Conservation (phyloP, 2,888 invertebrate genomes). For the Eristalis intricaria region DNA sequence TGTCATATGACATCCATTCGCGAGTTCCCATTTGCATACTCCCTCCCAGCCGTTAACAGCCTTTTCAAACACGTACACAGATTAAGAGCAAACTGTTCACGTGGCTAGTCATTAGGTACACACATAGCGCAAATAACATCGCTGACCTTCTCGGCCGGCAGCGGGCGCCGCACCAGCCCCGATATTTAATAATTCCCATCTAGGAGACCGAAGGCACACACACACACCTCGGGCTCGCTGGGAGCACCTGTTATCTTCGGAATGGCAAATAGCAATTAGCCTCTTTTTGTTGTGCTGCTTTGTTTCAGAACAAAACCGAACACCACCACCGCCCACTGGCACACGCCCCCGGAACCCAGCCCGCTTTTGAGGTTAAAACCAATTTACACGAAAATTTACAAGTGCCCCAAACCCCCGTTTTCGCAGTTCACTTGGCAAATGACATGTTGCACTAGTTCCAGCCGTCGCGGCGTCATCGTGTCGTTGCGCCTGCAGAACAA, state of each 20-base stretch:
- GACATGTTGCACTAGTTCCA: neutral
- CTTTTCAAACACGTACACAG: conserved; percentile 36
- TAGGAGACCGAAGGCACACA: neutral
- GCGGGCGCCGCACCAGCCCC: neutral
- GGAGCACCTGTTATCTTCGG: neutral
- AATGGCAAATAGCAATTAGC: conserved; percentile 16
- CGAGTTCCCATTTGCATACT: neutral
- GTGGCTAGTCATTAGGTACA: conserved; percentile 10
- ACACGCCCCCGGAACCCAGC: neutral
- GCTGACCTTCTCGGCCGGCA: conserved; percentile 23
- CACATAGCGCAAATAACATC: conserved; percentile 20
- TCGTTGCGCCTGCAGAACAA: neutral
- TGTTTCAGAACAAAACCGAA: neutral
- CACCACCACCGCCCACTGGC: neutral
- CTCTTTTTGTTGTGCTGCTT: neutral
- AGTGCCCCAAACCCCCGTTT: conserved; percentile 1
- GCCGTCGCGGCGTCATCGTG: neutral
- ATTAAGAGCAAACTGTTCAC: conserved; percentile 61
- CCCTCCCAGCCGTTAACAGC: neutral
- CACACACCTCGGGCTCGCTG: neutral
- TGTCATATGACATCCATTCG: neutral
- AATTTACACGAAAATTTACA: conserved; percentile 29
- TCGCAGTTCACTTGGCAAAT: conserved; percentile 20
- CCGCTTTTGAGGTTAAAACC: conserved; percentile 41
- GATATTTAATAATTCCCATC: neutral